Conservation (phyloP, 2,797 vertebrate species). For the Chelon labrosus region DNA sequence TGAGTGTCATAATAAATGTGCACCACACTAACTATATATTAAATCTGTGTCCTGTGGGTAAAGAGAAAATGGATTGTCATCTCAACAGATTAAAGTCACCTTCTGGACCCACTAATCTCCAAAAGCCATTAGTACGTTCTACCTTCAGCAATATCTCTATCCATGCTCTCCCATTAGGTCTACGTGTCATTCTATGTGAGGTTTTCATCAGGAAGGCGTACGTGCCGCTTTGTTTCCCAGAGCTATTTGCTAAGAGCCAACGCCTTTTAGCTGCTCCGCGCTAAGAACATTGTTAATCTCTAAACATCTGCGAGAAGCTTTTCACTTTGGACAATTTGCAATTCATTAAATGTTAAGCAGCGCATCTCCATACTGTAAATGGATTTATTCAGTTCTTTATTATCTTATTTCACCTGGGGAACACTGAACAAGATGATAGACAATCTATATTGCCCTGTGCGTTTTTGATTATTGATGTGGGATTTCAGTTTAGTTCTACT, state of each 20-base stretch:
- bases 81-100: constrained; percentile 65
- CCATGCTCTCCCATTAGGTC: constrained; percentile 59
- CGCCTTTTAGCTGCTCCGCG: constrained; percentile 42
- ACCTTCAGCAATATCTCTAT: constrained; percentile 40
- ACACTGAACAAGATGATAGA: neutral
- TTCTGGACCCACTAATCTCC: constrained; percentile 65
- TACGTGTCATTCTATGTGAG: constrained; percentile 49
- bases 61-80: constrained; percentile 58
- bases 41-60: constrained; percentile 56
- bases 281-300: constrained; percentile 50
- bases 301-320: constrained; percentile 34
- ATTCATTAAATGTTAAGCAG: constrained; percentile 38
- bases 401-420: constrained; percentile 20
- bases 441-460: neutral
- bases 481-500: constrained; percentile 1
- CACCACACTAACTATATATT: constrained; percentile 31
- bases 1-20: constrained; percentile 15
- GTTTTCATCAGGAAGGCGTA: constrained; percentile 51
- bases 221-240: constrained; percentile 55
- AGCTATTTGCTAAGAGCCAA: constrained; percentile 49
- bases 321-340: constrained; percentile 12
- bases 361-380: constrained; percentile 22
- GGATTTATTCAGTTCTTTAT: constrained; percentile 37
- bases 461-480: constrained; percentile 15
- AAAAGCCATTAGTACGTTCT: constrained; percentile 66